These are phyloP conservation scores for Bos taurus DNA, from an alignment of 2,113 vertebrate genomes.

Conservation along the genomic window DNA sequence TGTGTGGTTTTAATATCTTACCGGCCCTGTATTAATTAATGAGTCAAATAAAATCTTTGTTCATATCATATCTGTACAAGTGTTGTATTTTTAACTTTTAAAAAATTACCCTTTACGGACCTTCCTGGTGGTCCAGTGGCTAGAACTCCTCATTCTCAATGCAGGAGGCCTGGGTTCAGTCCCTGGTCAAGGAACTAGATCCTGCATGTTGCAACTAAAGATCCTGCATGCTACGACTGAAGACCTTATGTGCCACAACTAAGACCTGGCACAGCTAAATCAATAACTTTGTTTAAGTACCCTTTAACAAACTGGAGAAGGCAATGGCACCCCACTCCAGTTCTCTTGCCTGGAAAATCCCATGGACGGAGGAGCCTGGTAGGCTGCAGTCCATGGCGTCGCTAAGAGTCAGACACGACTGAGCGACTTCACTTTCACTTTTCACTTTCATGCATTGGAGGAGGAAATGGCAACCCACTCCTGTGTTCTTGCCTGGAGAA, in stretches of 20 bases:
- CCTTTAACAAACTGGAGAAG: background rate
- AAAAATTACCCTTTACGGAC: background rate
- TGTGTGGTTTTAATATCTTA: background rate
- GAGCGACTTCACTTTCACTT: no score
- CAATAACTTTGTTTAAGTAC: background rate
- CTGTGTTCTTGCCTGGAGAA: no score
- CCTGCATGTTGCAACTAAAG: background rate
- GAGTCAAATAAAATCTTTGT: background rate
- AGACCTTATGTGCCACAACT: background rate
- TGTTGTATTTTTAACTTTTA: background rate
- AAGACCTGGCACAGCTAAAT: background rate
- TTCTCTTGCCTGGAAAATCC: no score
- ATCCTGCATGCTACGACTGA: background rate
- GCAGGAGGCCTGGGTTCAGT: background rate
- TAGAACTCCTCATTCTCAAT: background rate
- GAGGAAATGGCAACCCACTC: no score
- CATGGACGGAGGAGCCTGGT: no score
- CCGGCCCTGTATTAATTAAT: background rate
- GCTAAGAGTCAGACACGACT: no score
- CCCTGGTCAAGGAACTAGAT: background rate
- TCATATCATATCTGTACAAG: background rate
- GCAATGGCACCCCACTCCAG: no score
- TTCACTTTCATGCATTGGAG: no score
- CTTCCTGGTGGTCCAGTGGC: background rate
- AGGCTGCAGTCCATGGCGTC: no score